These are phyloP conservation scores for Leucophora obtusa DNA, from an alignment of 2,888 invertebrate genomes.

Conservation along the genomic window DNA sequence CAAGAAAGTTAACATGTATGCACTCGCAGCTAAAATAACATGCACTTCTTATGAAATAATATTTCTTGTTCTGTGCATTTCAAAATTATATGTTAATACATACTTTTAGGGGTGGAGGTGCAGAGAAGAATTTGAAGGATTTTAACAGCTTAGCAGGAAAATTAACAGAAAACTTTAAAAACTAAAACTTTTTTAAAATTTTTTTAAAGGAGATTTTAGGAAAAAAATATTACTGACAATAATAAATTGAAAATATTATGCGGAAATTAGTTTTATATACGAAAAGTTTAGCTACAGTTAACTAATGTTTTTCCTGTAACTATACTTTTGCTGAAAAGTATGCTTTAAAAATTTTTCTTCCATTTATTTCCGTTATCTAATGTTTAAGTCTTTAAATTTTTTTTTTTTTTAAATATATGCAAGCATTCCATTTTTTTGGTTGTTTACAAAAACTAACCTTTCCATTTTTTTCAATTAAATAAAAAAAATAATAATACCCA, in stretches of 20 bases:
- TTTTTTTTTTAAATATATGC: too few species aligned
- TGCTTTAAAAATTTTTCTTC: too few species aligned
- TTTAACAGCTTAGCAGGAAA: slow-evolving; percentile 45
- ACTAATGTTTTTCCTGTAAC: not conserved
- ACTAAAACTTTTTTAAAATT: not conserved
- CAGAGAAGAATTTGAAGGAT: not conserved
- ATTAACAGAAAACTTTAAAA: not conserved
- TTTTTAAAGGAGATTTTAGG: not conserved
- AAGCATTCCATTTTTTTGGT: too few species aligned
- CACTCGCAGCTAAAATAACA: slow-evolving; percentile 40
- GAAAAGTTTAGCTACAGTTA: not conserved
- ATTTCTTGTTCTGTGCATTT: slow-evolving; percentile 1
- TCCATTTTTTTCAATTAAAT: not conserved
- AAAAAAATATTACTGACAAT: not conserved
- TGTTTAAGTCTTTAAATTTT: not conserved
- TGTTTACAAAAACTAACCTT: not conserved
- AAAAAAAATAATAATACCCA: slow-evolving; percentile 51
- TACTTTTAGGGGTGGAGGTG: slow-evolving; percentile 20
- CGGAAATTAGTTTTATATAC: too few species aligned
- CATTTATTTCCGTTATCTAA: too few species aligned
- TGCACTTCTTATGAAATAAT: slow-evolving; percentile 18
- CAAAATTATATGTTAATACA: slow-evolving; percentile 19
- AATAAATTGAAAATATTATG: not conserved
- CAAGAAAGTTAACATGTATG: slow-evolving; percentile 49
- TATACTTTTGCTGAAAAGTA: not conserved